phyloP scores from a whole-genome alignment of 2,113 vertebrate genomes.

The Petroica traversi region DNA sequence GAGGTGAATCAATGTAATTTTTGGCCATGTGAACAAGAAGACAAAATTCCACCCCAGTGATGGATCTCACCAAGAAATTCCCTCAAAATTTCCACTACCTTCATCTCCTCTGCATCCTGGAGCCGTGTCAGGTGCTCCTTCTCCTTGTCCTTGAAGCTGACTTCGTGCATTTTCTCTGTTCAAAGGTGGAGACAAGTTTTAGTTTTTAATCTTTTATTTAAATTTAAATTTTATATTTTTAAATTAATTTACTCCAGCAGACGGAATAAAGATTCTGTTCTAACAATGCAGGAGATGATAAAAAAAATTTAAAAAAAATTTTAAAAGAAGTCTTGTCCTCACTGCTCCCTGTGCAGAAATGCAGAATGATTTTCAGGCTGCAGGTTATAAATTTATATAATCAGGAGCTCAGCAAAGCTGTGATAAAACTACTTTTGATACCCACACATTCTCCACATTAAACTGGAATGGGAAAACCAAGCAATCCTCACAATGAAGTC shows the following conservation, averaged over 20 bases:
- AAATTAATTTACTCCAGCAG: neutral
- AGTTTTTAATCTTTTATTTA: neutral
- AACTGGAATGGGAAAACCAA: neutral
- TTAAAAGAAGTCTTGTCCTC: neutral
- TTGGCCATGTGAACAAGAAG: neutral
- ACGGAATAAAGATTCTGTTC: neutral
- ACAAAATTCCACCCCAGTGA: neutral
- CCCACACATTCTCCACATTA: neutral
- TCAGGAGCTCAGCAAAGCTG: neutral
- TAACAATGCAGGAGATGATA: neutral
- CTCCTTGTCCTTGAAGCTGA: conserved; percentile 88
- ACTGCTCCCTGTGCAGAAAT: neutral
- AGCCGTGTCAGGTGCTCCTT: conserved; percentile 85
- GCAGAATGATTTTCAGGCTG: neutral
- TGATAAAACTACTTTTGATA: neutral
- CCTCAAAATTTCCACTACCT: conserved; percentile 67
- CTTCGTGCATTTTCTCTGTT: conserved; percentile 89
- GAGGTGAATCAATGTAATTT: neutral
- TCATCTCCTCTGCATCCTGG: conserved; percentile 88
- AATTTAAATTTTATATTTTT: neutral
- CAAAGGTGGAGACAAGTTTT: neutral
- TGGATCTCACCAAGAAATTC: neutral
- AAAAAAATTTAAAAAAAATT: neutral
- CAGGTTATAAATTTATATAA: neutral
- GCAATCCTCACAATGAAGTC: neutral